These are phyloP conservation scores for Nannospalax galili DNA, from an alignment of 2,113 vertebrate genomes.

Conservation along the genomic window DNA sequence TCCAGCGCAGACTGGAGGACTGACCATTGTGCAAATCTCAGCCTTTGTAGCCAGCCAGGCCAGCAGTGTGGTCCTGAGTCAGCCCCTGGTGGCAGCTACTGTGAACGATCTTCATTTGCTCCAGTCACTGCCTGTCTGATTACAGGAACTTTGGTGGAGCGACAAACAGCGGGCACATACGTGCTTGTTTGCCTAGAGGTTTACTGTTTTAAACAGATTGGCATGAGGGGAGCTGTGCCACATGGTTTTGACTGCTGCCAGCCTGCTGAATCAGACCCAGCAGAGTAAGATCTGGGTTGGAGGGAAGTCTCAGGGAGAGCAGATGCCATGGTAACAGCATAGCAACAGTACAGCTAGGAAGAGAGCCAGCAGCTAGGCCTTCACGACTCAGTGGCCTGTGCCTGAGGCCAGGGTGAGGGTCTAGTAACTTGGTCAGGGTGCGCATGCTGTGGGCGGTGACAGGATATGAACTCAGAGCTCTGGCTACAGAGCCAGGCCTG, in stretches of 20 bases:
- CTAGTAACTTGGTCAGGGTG: background rate
- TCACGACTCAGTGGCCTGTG: background rate
- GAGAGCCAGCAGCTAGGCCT: background rate
- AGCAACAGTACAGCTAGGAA: background rate
- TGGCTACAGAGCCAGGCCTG: background rate
- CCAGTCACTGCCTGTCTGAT: background rate
- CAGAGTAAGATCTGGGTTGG: background rate
- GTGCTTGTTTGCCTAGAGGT: background rate
- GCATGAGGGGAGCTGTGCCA: background rate
- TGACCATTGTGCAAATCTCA: background rate
- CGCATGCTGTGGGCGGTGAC: background rate
- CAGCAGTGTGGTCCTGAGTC: background rate
- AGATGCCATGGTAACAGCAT: background rate
- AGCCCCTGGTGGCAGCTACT: background rate
- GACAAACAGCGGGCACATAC: background rate
- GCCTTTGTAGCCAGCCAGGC: background rate
- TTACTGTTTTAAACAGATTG: conserved; percentile 1
- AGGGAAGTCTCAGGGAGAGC: background rate
- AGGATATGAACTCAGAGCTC: background rate
- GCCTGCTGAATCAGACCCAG: background rate
- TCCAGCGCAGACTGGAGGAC: fast-evolving
- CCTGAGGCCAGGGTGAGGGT: background rate
- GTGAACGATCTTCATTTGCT: background rate
- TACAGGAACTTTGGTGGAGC: background rate
- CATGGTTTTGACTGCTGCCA: background rate